phyloP scores from a whole-genome alignment of 2,797 vertebrate genomes.

The Potorous gilbertii region DNA sequence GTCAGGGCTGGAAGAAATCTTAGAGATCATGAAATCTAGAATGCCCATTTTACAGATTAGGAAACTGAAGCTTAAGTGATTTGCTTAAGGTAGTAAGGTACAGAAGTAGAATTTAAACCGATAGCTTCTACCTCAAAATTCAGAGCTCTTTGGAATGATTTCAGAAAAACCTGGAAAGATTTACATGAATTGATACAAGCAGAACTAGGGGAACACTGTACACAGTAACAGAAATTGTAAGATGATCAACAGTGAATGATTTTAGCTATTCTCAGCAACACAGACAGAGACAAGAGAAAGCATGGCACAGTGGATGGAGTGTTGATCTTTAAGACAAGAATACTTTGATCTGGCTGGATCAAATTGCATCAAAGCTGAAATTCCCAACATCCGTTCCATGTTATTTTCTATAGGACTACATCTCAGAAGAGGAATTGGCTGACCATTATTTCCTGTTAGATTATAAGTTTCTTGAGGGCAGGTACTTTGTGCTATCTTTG shows the following conservation, averaged over 20 bases:
- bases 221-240: neutral
- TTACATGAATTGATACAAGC: neutral
- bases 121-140: neutral
- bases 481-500: neutral
- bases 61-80: neutral
- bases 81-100: neutral
- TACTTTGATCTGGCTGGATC: neutral
- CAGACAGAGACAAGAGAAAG: neutral
- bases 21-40: neutral
- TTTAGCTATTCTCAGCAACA: neutral
- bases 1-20: neutral
- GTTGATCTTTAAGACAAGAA: too few relatives aligned
- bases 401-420: neutral
- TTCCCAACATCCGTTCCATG: neutral
- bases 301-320: too few relatives aligned
- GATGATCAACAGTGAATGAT: neutral
- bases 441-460: neutral
- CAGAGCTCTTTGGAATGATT: neutral
- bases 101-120: neutral
- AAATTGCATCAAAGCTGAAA: neutral
- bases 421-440: neutral
- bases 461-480: neutral
- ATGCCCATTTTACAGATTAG: neutral
- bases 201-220: neutral
- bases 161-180: neutral